phyloP scores from a whole-genome alignment of 2,113 vertebrate genomes.

The Dasypus novemcinctus region DNA sequence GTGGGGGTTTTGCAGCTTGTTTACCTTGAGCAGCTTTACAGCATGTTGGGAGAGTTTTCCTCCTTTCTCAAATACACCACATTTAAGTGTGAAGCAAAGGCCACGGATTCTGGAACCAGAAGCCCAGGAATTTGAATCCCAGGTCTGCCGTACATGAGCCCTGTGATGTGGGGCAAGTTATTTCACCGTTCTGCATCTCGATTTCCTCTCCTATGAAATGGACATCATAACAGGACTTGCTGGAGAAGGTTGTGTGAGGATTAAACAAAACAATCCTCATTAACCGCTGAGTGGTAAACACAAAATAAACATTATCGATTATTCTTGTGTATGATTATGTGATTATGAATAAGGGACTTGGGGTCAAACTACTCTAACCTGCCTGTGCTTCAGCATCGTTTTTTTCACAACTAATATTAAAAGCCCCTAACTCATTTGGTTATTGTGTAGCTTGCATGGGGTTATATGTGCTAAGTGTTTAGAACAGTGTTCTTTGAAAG shows the following conservation, averaged over 20 bases:
- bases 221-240: not conserved
- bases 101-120: not conserved
- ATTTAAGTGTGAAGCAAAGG: not conserved
- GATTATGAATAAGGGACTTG: not conserved
- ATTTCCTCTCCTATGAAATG: not conserved
- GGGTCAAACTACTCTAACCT: not conserved
- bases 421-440: not conserved
- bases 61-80: not conserved
- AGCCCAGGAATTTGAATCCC: not conserved
- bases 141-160: accelerated
- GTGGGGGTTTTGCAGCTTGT: not conserved
- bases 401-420: not conserved
- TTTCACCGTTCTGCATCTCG: not conserved
- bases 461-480: not conserved
- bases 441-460: not conserved
- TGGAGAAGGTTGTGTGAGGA: not conserved
- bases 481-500: not conserved
- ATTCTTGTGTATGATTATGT: no score
- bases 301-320: not conserved
- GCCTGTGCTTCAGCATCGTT: not conserved
- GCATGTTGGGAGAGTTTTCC: accelerated
- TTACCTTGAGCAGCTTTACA: not conserved
- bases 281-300: not conserved
- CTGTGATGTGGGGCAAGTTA: not conserved
- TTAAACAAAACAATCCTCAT: not conserved